These are phyloP conservation scores for Malthinus flaveolus DNA, from an alignment of 2,888 invertebrate species.

Conservation along the genomic window DNA sequence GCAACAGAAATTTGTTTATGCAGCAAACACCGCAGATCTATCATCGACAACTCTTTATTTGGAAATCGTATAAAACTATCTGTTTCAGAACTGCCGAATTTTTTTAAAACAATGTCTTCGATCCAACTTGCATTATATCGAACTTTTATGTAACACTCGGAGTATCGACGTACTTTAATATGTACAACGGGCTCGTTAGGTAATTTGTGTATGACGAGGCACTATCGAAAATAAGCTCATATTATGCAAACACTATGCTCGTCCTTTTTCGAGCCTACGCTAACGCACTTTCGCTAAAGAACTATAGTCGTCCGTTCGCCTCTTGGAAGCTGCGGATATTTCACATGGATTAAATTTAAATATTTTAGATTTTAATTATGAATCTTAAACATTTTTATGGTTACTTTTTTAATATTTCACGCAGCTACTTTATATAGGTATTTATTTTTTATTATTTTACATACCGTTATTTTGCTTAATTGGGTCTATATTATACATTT, in stretches of 20 bases:
- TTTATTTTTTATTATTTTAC: conserved; percentile 12
- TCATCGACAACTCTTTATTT: background rate
- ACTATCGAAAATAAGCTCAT: conserved; percentile 69
- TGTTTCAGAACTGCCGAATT: conserved; percentile 14
- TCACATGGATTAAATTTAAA: conserved; percentile 18
- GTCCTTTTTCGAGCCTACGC: conserved; percentile 37
- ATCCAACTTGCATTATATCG: conserved; percentile 3
- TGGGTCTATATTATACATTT: conserved; percentile 24
- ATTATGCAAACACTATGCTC: conserved; percentile 58
- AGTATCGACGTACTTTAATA: conserved; percentile 20
- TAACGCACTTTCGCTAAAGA: conserved; percentile 29
- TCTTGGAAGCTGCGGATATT: conserved; percentile 29
- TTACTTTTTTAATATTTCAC: conserved; percentile 24
- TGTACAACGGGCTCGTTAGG: conserved; percentile 26
- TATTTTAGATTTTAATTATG: conserved; percentile 20
- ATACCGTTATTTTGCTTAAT: conserved; percentile 21
- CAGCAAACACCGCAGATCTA: background rate
- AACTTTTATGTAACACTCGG: conserved; percentile 16
- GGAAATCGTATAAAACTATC: background rate
- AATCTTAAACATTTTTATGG: conserved; percentile 18
- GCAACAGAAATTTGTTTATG: background rate
- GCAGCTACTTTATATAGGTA: conserved; percentile 25
- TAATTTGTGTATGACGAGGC: conserved; percentile 57
- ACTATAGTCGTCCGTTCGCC: conserved; percentile 30
- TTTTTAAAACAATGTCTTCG: conserved; percentile 7